Base-by-base conservation (phyloP, 1,140 invertebrate genomes). In the Whitmania pigra region DNA sequence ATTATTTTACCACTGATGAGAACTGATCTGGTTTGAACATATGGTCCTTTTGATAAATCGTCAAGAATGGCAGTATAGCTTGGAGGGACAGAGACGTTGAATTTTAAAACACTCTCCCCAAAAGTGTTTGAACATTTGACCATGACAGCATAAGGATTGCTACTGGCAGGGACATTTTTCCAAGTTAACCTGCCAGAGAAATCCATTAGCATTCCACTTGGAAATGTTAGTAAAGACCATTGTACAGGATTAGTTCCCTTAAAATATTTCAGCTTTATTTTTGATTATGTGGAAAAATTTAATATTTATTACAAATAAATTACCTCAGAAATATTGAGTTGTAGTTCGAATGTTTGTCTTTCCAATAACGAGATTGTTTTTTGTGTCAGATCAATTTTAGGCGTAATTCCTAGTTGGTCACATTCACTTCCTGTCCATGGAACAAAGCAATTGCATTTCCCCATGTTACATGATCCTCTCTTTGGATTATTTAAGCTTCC, bases 381-480 rank as follows among this genome's bases (percentile, higher is more conserved):
- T 17, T 4, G 69, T 15, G 0, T 2, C 2, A 20, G 40, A 25
- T 49, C 43, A 49, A 76, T 73, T 31, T 66, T 63, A 0, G 76
- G 76, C 5, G 55, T 67, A 13, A 73, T 17, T 6, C 74, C 31
- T 60, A 75, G 60, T 36, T 69, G 36, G 15, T 43, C 43, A 60
- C 76, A 76, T 18, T 73, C 73, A 25, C 69, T 53, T n/a, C 76
- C 76, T 18, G 63, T 69, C 75, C 75, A 77, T 0, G 76, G 76
- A 11, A 73, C 54, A 25, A 71, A 69, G 63, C 76, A 77, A 5
- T 69, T 29, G 69, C 76, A 77, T 20, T 43, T 53, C 18, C 76
- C 76, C 67, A 73, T 76, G 15, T 72, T 57, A 71, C 76, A 77
- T 40, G 71, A 67, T 7, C 76, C 76, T 66, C 67, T 71, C 31